A percentile compares a stretch with the other conserved stretches of the same genome.
Evolutionary conservation across 2,888 invertebrate species (phyloP).

Genomic region (Agonopterix arenella): DNA sequence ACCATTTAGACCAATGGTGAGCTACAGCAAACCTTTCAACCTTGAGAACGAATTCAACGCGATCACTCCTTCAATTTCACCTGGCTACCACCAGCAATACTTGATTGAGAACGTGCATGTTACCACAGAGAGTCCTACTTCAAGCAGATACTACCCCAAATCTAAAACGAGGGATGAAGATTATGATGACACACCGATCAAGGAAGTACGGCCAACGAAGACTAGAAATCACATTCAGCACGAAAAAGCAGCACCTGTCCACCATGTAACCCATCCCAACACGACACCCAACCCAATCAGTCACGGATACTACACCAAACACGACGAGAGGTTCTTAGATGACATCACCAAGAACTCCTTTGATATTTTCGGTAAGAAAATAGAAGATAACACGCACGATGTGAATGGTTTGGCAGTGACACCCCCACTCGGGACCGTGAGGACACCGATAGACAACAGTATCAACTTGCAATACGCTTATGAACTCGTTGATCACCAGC

Average conservation of each 20-base stretch:
- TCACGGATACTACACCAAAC: conserved; percentile 82
- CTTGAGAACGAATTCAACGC: conserved; percentile 61
- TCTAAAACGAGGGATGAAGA: conserved; percentile 65
- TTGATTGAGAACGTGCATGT: conserved; percentile 63
- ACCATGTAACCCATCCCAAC: conserved; percentile 47
- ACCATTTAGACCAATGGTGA: conserved; percentile 81
- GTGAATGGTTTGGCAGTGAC: conserved; percentile 67
- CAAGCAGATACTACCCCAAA: conserved; percentile 69
- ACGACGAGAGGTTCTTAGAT: conserved; percentile 80
- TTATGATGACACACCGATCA: conserved; percentile 51
- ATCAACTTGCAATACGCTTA: conserved; percentile 75
- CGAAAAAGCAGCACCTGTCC: conserved; percentile 42
- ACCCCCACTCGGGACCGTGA: conserved; percentile 59
- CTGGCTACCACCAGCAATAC: conserved; percentile 61
- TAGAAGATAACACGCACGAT: conserved; percentile 68
- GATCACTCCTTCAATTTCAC: conserved; percentile 54
- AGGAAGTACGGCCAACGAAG: conserved; percentile 42
- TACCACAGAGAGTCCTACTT: conserved; percentile 70
- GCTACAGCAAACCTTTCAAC: conserved; percentile 71
- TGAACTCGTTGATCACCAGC: conserved; percentile 54
- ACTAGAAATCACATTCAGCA: conserved; percentile 55
- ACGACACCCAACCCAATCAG: conserved; percentile 76
- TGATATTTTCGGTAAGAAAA: conserved; percentile 84
- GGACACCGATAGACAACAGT: conserved; percentile 67
- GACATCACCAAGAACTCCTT: conserved; percentile 86